Percentiles rank a stretch among this genome's conserved stretches.
phyloP scores from a whole-genome alignment of 2,888 invertebrate species.

The Zonitis immaculata region DNA sequence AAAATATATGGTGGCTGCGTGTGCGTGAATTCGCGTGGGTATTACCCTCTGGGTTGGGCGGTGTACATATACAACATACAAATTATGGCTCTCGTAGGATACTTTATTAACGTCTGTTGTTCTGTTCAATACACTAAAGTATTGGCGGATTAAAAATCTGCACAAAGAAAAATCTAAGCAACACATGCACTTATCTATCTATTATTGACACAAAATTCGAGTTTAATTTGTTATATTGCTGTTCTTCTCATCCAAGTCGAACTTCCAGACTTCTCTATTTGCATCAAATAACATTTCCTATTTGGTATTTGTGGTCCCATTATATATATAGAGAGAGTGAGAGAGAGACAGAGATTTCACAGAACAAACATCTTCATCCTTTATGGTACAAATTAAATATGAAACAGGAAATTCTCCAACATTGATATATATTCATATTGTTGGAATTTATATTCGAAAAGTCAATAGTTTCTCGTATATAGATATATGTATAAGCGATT shows the following conservation, averaged over 20 bases:
- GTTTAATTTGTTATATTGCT: not conserved
- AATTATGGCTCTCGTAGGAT: constrained; percentile 15
- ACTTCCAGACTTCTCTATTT: not conserved
- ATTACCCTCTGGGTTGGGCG: constrained; percentile 13
- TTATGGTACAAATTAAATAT: constrained; percentile 17
- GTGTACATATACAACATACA: too few relatives aligned
- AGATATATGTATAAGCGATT: too few relatives aligned
- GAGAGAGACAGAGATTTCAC: not conserved
- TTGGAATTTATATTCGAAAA: constrained; percentile 18
- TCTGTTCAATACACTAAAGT: constrained; percentile 1
- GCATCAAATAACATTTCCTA: not conserved
- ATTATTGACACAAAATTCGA: not conserved
- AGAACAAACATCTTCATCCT: constrained; percentile 1
- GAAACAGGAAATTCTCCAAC: constrained; percentile 6
- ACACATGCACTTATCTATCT: too few relatives aligned
- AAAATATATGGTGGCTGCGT: constrained; percentile 17
- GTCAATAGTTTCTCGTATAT: constrained; percentile 18
- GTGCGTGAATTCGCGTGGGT: constrained; percentile 20
- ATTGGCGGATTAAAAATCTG: too few relatives aligned
- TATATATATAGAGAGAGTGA: not conserved
- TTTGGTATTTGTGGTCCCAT: not conserved
- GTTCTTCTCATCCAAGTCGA: not conserved
- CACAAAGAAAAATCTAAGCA: too few relatives aligned
- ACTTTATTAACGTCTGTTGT: constrained; percentile 13
- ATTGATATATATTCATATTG: constrained; percentile 12